A percentile compares a stretch with the other conserved stretches of the same genome.
phyloP scores from a whole-genome alignment of 2,888 invertebrate genomes.

The Hemicrepidius hirtus region DNA sequence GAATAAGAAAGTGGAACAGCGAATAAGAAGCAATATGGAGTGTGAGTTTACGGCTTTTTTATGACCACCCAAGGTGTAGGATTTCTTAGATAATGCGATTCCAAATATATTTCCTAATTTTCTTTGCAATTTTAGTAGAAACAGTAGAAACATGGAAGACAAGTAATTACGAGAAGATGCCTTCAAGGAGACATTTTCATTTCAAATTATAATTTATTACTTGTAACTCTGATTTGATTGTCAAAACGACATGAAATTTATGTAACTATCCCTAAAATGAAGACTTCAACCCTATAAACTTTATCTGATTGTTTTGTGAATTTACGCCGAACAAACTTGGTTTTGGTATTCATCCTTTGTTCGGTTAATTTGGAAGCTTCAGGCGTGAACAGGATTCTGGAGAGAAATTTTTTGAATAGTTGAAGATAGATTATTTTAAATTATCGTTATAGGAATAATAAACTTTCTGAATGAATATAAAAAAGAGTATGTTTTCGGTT shows the following conservation, averaged over 20 bases:
- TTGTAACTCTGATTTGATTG: too few species aligned
- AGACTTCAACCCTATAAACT: not conserved
- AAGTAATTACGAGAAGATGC: not conserved
- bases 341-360: not conserved
- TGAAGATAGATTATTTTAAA: not conserved
- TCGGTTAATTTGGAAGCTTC: not conserved
- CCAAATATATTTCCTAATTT: constrained; percentile 15
- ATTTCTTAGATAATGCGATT: constrained; percentile 1
- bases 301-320: too few species aligned
- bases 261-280: constrained; percentile 1
- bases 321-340: not conserved
- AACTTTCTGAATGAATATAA: not conserved
- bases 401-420: not conserved
- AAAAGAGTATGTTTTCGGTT: not conserved
- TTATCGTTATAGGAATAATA: not conserved
- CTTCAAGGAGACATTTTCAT: not conserved
- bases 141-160: not conserved
- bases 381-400: too few species aligned
- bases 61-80: constrained; percentile 8
- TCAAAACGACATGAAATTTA: not conserved
- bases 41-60: constrained; percentile 6
- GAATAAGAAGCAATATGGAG: constrained; percentile 1
- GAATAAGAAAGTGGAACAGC: not conserved
- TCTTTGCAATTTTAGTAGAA: not conserved
- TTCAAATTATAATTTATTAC: too few species aligned